phyloP scores from a whole-genome alignment of 2,888 invertebrate genomes.

The Molorchus minor region DNA sequence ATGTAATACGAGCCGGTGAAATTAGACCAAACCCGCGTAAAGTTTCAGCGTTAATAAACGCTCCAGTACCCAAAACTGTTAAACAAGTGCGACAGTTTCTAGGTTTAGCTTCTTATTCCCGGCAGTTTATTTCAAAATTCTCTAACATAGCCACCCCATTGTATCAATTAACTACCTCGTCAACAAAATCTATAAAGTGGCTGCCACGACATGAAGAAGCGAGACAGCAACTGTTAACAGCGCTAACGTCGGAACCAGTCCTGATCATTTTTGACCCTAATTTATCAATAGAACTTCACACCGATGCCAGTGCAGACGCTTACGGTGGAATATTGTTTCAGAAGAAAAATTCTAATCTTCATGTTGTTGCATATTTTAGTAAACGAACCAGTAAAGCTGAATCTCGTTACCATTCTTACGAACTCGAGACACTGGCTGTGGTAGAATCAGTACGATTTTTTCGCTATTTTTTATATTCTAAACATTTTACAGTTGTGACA shows the following conservation, averaged over 20 bases:
- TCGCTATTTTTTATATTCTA: slow-evolving; percentile 24
- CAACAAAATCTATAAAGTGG: slow-evolving; percentile 15
- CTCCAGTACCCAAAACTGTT: not conserved
- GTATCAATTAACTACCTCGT: slow-evolving; percentile 28
- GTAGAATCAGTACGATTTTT: slow-evolving; percentile 25
- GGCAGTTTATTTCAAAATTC: slow-evolving; percentile 15
- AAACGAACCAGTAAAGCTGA: slow-evolving; percentile 39
- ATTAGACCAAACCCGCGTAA: slow-evolving; percentile 4
- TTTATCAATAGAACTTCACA: slow-evolving; percentile 42
- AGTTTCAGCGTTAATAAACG: slow-evolving; percentile 8
- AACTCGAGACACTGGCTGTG: slow-evolving; percentile 49
- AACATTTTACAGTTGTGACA: slow-evolving; percentile 42
- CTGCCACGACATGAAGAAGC: slow-evolving; percentile 9
- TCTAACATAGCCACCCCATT: slow-evolving; percentile 20
- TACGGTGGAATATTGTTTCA: slow-evolving; percentile 49
- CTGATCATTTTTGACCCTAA: slow-evolving; percentile 44
- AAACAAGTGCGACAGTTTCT: slow-evolving; percentile 13
- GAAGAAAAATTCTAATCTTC: not conserved
- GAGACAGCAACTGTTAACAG: slow-evolving; percentile 22
- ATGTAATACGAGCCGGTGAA: slow-evolving; percentile 6
- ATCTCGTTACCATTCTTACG: not conserved
- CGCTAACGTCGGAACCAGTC: slow-evolving; percentile 37
- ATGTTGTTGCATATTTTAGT: slow-evolving; percentile 41
- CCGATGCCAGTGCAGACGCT: slow-evolving; percentile 45
- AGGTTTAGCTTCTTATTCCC: slow-evolving; percentile 4